These are phyloP conservation scores for Pygoscelis antarcticus DNA, from an alignment of 2,113 vertebrate species.

Conservation along the genomic window DNA sequence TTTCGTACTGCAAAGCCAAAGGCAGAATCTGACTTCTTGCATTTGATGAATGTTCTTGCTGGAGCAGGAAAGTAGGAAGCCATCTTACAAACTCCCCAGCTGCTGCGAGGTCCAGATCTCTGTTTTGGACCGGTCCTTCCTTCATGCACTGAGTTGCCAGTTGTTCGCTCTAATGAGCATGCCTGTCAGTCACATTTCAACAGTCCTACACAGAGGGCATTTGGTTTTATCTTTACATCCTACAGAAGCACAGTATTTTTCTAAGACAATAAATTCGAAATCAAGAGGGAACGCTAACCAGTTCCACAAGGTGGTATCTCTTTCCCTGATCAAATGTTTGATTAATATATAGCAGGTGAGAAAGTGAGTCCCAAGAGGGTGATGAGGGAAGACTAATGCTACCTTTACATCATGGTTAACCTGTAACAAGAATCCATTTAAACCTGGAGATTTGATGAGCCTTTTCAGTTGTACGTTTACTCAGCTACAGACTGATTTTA, in stretches of 20 bases:
- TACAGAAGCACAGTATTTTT: not conserved
- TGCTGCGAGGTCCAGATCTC: not conserved
- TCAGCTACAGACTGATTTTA: not conserved
- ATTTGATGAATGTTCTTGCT: not conserved
- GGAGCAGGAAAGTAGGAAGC: not conserved
- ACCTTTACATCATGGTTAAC: not conserved
- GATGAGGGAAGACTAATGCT: not conserved
- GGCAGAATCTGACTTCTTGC: not conserved
- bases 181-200: not conserved
- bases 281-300: not conserved
- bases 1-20: not conserved
- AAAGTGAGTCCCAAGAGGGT: not conserved
- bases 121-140: not conserved
- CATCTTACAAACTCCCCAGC: not conserved
- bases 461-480: slow-evolving; percentile 6
- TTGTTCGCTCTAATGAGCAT: not conserved
- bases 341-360: not conserved
- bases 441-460: not conserved
- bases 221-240: not conserved
- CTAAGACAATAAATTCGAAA: not conserved
- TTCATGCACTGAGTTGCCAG: not conserved
- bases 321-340: not conserved
- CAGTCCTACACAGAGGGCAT: not conserved
- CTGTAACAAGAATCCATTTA: not conserved
- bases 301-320: not conserved